Evolutionary conservation across 2,888 invertebrate genomes (phyloP).

Genomic region (Trissolcus japonicus): DNA sequence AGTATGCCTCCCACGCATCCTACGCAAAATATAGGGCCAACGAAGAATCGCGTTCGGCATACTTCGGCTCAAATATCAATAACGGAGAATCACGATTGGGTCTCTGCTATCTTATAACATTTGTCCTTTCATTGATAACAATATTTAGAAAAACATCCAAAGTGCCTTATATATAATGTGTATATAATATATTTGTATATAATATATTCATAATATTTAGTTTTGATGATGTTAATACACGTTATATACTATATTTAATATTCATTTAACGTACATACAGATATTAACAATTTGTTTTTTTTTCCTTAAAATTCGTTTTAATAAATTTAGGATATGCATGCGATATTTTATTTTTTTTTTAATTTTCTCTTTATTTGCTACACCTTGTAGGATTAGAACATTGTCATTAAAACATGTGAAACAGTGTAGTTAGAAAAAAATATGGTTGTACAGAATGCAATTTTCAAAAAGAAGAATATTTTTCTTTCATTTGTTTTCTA

Average conservation of each 20-base stretch:
- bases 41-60: slow-evolving; percentile 70
- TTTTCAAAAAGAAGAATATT: no score
- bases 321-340: slow-evolving; percentile 68
- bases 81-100: slow-evolving; percentile 19
- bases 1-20: slow-evolving; percentile 70
- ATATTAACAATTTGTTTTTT: slow-evolving; percentile 58
- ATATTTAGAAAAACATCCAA: slow-evolving; percentile 40
- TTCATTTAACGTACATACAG: slow-evolving; percentile 22
- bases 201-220: slow-evolving; percentile 41
- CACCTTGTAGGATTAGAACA: slow-evolving; percentile 60
- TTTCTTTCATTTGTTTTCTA: no score
- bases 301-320: slow-evolving; percentile 64
- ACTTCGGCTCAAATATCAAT: slow-evolving; percentile 46
- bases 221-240: no score
- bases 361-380: slow-evolving; percentile 62
- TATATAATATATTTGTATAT: slow-evolving; percentile 52
- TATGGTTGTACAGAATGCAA: no score
- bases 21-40: slow-evolving; percentile 71
- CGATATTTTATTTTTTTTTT: slow-evolving; percentile 55
- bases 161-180: slow-evolving; percentile 10
- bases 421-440: no score
- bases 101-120: not conserved
- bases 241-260: slow-evolving; percentile 12
- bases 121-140: not conserved
- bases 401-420: slow-evolving; percentile 58